These are phyloP conservation scores for Limnephilus marmoratus DNA, from an alignment of 2,888 invertebrate species.

Conservation along the genomic window DNA sequence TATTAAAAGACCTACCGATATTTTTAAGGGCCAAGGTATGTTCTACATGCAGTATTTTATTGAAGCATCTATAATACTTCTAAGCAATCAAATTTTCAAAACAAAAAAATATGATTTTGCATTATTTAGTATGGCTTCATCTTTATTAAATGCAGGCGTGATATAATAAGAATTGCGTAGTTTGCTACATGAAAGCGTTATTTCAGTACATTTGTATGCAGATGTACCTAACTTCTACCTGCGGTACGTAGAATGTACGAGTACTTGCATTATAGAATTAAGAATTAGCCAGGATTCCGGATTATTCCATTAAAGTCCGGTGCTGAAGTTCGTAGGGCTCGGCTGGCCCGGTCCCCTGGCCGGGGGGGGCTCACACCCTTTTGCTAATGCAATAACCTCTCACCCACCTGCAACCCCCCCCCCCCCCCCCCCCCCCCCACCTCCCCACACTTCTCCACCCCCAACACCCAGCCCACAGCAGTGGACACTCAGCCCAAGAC, in stretches of 20 bases:
- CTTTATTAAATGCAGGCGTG: too few relatives aligned
- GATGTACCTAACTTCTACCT: not conserved
- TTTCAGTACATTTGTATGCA: not conserved
- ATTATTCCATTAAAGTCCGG: constrained; percentile 28
- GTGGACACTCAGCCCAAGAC: not conserved
- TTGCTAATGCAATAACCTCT: constrained; percentile 12
- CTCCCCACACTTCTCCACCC: not conserved
- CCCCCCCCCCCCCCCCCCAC: not conserved
- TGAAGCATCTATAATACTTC: too few relatives aligned
- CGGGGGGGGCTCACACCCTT: constrained; percentile 4
- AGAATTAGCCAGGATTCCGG: not conserved
- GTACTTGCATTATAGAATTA: not conserved
- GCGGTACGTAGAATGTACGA: not conserved
- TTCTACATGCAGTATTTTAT: too few relatives aligned
- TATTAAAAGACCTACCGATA: too few relatives aligned
- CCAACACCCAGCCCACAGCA: not conserved
- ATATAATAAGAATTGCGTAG: not conserved
- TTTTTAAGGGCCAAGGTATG: too few relatives aligned
- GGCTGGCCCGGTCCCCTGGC: not conserved
- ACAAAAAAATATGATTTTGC: too few relatives aligned
- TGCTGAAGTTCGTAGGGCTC: constrained; percentile 5
- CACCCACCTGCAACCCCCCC: not conserved
- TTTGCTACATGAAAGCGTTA: not conserved
- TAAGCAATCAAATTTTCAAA: too few relatives aligned
- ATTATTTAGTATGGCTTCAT: too few relatives aligned